phyloP scores from a whole-genome alignment of 2,888 invertebrate genomes.

The Idaea biselata region DNA sequence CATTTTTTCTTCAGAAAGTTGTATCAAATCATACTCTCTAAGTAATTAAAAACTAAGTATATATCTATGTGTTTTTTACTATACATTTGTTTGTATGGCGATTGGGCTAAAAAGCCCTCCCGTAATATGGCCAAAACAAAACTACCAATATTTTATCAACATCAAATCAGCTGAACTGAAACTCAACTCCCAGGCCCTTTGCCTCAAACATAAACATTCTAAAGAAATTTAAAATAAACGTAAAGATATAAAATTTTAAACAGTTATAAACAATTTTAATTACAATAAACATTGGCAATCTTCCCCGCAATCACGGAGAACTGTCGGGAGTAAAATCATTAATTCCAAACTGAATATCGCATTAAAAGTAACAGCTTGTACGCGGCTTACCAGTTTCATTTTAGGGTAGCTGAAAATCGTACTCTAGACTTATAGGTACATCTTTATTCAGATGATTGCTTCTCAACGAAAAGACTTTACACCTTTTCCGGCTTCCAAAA shows the following conservation, averaged over 20 bases:
- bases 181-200: neutral
- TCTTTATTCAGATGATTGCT: neutral
- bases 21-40: no score
- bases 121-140: no score
- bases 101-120: no score
- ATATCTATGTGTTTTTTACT: no score
- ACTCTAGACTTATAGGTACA: slow-evolving; percentile 12
- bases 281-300: slow-evolving; percentile 48
- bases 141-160: no score
- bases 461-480: neutral
- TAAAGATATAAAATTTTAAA: slow-evolving; percentile 42
- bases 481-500: neutral
- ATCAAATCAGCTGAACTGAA: no score
- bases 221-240: slow-evolving; percentile 20
- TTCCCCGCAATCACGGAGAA: slow-evolving; percentile 62
- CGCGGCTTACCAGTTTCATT: slow-evolving; percentile 39
- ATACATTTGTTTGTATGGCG: no score
- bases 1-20: no score
- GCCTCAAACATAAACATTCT: slow-evolving; percentile 12
- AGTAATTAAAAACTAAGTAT: no score
- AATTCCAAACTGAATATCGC: slow-evolving; percentile 75
- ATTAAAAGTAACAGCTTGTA: slow-evolving; percentile 80
- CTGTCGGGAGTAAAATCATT: slow-evolving; percentile 76
- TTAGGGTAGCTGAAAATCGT: slow-evolving; percentile 7
- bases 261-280: slow-evolving; percentile 53